phyloP scores from a whole-genome alignment of 2,888 invertebrate genomes.

The Andrena flavipes region DNA sequence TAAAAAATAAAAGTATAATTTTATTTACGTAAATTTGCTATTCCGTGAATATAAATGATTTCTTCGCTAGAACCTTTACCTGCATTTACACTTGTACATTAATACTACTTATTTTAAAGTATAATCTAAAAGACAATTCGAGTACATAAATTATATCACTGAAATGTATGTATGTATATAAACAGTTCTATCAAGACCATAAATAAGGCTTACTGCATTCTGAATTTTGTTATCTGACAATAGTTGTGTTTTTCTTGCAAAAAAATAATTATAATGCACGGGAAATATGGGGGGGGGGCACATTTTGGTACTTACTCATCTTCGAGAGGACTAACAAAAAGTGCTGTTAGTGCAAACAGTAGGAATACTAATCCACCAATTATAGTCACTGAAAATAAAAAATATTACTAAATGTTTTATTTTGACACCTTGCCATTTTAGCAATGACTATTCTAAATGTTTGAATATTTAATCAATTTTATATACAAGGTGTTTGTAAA shows the following conservation, averaged over 20 bases:
- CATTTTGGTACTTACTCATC: constrained; percentile 23
- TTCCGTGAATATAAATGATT: too few species aligned
- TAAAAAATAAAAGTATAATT: too few species aligned
- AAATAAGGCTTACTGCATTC: too few species aligned
- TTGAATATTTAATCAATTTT: constrained; percentile 13
- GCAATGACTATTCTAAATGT: too few species aligned
- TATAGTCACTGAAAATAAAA: constrained; percentile 93
- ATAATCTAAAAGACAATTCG: neutral
- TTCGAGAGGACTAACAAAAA: constrained; percentile 92
- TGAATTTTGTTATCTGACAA: too few species aligned
- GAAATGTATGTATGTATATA: neutral
- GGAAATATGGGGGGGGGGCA: neutral
- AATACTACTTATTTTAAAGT: neutral
- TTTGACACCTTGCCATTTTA: neutral
- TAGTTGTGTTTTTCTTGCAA: too few species aligned
- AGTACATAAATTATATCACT: neutral
- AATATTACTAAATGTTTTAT: neutral
- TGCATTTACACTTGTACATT: neutral
- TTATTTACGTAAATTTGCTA: too few species aligned
- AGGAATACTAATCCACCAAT: constrained; percentile 98
- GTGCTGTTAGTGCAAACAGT: constrained; percentile 96
- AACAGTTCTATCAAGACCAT: neutral
- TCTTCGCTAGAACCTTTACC: too few species aligned
- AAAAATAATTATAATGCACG: neutral
- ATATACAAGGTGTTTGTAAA: neutral